A percentile compares a stretch with the other conserved stretches of the same genome.
Conservation (phyloP, 2,888 invertebrate genomes). For the Carterocephalus palaemon region DNA sequence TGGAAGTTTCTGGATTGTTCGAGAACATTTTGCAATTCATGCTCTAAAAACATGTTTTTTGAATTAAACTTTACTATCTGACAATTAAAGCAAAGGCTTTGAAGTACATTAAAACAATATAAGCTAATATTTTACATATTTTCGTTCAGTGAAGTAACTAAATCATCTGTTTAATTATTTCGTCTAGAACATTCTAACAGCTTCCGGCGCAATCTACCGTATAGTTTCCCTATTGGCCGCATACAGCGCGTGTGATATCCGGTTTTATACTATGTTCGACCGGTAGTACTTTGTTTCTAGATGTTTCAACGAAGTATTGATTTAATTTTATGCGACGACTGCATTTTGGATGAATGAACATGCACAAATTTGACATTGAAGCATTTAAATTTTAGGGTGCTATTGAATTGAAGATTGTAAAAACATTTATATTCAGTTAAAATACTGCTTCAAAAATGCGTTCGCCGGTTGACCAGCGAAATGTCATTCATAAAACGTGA, state of each 20-base stretch:
- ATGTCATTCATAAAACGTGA: too few relatives aligned
- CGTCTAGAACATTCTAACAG: slow-evolving; percentile 57
- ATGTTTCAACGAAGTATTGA: slow-evolving; percentile 33
- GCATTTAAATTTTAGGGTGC: too few relatives aligned
- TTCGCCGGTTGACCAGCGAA: too few relatives aligned
- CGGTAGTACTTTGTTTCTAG: slow-evolving; percentile 34
- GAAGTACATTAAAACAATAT: not conserved
- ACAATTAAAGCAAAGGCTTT: not conserved
- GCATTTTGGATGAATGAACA: slow-evolving; percentile 2
- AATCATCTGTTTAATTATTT: slow-evolving; percentile 25
- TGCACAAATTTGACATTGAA: not conserved
- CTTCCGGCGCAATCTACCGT: slow-evolving; percentile 48
- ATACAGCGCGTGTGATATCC: slow-evolving; percentile 50
- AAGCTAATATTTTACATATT: not conserved
- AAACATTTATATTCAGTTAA: too few relatives aligned
- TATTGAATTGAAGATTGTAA: too few relatives aligned
- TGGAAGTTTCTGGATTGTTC: slow-evolving; percentile 52
- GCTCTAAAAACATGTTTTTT: slow-evolving; percentile 27
- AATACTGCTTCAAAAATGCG: too few relatives aligned
- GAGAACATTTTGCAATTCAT: slow-evolving; percentile 48
- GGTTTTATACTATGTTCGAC: slow-evolving; percentile 30
- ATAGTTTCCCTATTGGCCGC: slow-evolving; percentile 45
- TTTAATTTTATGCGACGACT: slow-evolving; percentile 23
- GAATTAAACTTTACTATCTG: slow-evolving; percentile 32
- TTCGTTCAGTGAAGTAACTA: slow-evolving; percentile 31